phyloP scores from a whole-genome alignment of 2,113 vertebrate species.

The Trichechus manatus region DNA sequence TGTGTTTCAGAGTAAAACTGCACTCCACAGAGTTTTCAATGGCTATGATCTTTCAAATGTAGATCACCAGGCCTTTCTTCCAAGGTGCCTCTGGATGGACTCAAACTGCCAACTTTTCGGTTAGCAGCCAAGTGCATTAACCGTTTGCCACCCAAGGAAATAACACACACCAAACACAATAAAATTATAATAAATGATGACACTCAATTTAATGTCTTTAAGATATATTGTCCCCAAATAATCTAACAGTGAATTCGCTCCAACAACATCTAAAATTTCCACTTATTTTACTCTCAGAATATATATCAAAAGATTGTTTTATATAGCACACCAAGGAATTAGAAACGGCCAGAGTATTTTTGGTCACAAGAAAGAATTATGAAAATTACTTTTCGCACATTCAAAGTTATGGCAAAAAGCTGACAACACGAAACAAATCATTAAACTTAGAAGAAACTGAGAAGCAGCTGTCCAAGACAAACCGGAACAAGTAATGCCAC shows the following conservation, averaged over 20 bases:
- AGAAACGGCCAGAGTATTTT: slow-evolving; percentile 68
- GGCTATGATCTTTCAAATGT: not conserved
- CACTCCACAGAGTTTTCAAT: not conserved
- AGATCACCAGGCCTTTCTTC: not conserved
- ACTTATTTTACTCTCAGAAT: not conserved
- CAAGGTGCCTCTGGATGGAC: not conserved
- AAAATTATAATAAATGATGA: not conserved
- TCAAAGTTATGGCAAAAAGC: slow-evolving; percentile 24
- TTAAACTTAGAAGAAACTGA: slow-evolving; percentile 68
- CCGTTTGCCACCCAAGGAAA: not conserved
- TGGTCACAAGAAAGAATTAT: slow-evolving; percentile 75
- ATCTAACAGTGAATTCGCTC: not conserved
- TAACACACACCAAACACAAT: not conserved
- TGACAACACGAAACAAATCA: slow-evolving; percentile 63
- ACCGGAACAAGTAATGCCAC: slow-evolving; percentile 63
- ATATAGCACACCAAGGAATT: not conserved
- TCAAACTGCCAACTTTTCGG: not conserved
- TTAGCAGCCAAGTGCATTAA: not conserved
- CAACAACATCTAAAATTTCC: not conserved
- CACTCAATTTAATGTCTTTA: not conserved
- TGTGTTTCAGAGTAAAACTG: not conserved
- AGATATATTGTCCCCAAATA: not conserved
- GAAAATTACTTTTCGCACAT: slow-evolving; percentile 38
- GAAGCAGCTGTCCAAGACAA: slow-evolving; percentile 23
- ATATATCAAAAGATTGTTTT: not conserved